These are phyloP conservation scores for Pseudococcus longispinus DNA, from an alignment of 2,888 invertebrate genomes.

Conservation along the genomic window DNA sequence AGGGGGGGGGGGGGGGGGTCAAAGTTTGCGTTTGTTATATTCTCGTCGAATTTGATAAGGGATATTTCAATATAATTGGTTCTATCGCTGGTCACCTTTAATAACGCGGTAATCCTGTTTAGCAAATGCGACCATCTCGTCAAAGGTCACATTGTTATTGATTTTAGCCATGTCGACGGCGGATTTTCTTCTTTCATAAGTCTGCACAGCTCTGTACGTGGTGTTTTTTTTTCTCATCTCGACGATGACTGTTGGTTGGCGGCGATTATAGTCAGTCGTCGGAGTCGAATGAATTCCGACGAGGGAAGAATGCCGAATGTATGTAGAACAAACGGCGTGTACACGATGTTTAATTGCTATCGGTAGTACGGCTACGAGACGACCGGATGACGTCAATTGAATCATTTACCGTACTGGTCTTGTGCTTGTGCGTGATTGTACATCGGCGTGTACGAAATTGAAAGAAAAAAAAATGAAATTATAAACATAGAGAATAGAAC, in stretches of 20 bases:
- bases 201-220: too few relatives aligned
- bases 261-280: slow-evolving; percentile 1
- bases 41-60: not conserved
- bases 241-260: not conserved
- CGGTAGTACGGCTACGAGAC: slow-evolving; percentile 21
- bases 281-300: slow-evolving; percentile 13
- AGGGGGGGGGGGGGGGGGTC: not conserved
- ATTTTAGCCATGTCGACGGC: not conserved
- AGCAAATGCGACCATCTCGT: not conserved
- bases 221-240: not conserved
- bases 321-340: slow-evolving; percentile 20
- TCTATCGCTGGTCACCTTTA: not conserved
- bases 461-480: not conserved
- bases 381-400: slow-evolving; percentile 41
- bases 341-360: slow-evolving; percentile 29
- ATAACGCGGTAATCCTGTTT: not conserved
- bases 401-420: slow-evolving; percentile 34
- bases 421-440: slow-evolving; percentile 24
- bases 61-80: not conserved
- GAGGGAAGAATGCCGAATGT: slow-evolving; percentile 27
- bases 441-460: slow-evolving; percentile 3
- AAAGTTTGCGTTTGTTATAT: not conserved
- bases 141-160: not conserved
- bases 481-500: not conserved
- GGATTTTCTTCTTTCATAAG: not conserved